Evolutionary conservation across 2,797 vertebrate species (phyloP).

Genomic region (Myotis planiceps): DNA sequence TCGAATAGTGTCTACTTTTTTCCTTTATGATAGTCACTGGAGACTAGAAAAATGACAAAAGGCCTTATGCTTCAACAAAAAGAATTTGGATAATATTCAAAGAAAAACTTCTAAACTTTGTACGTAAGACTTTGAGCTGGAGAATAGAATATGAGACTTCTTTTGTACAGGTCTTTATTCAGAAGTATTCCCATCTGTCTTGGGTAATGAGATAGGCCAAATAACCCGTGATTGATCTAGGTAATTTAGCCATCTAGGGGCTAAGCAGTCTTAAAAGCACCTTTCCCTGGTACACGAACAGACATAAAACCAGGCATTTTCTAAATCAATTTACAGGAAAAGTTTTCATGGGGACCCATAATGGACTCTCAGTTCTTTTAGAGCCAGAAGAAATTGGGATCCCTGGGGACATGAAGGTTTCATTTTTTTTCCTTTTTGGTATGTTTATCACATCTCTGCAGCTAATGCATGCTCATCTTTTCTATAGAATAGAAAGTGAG

Average conservation of each 20-base stretch:
- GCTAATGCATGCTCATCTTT: not conserved
- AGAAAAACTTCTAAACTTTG: constrained; percentile 44
- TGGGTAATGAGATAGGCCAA: not conserved
- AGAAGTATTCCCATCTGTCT: constrained; percentile 29
- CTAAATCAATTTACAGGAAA: constrained; percentile 46
- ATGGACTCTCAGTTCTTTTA: constrained; percentile 18
- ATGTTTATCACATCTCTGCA: constrained; percentile 12
- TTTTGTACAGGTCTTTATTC: not conserved
- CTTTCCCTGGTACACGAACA: not conserved
- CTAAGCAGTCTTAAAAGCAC: constrained; percentile 52
- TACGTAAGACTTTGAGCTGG: not conserved
- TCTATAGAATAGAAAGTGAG: constrained; percentile 41
- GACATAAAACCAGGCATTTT: constrained; percentile 38
- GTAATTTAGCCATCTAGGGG: constrained; percentile 33
- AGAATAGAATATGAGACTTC: not conserved
- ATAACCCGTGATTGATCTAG: constrained; percentile 35
- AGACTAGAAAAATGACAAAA: not conserved
- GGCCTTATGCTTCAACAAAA: constrained; percentile 4
- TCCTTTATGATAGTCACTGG: not conserved
- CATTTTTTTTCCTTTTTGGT: constrained; percentile 21
- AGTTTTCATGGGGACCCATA: not conserved
- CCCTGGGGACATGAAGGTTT: not conserved
- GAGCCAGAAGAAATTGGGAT: constrained; percentile 30
- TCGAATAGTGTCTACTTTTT: not conserved
- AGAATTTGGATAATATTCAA: not conserved